Evolutionary conservation across 1,140 invertebrate species (phyloP).

Genomic region (Bombyx mandarina): DNA sequence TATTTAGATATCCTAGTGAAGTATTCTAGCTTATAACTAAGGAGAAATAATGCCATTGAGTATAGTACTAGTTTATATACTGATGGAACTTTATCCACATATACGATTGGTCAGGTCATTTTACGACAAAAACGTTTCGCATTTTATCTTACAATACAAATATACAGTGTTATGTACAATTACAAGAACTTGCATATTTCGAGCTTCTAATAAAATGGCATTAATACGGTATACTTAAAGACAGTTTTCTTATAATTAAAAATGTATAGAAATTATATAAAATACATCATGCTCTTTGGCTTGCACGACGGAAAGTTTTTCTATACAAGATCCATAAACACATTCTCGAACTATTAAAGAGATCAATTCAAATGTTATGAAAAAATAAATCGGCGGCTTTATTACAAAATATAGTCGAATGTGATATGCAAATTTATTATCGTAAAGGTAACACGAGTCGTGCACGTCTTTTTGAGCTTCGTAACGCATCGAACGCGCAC

Average conservation of each 20-base stretch:
- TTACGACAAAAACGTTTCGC: slow-evolving; percentile 52
- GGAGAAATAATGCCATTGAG: slow-evolving; percentile 69
- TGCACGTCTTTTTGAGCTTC: slow-evolving; percentile 9
- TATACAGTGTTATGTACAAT: slow-evolving; percentile 66
- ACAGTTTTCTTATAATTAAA: slow-evolving; percentile 50
- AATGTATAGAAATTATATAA: slow-evolving; percentile 61
- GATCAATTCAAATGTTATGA: slow-evolving; percentile 54
- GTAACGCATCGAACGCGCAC: not conserved
- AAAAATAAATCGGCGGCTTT: slow-evolving; percentile 8
- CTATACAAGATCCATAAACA: slow-evolving; percentile 36
- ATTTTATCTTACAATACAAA: slow-evolving; percentile 57
- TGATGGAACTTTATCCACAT: slow-evolving; percentile 43
- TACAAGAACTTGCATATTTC: slow-evolving; percentile 50
- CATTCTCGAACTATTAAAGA: slow-evolving; percentile 52
- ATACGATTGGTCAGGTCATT: slow-evolving; percentile 64
- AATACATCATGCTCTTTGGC: slow-evolving; percentile 71
- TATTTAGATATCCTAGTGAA: slow-evolving; percentile 67
- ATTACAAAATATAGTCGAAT: slow-evolving; percentile 14
- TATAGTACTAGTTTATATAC: slow-evolving; percentile 31
- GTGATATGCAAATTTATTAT: slow-evolving; percentile 51
- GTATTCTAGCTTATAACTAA: slow-evolving; percentile 64
- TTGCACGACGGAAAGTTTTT: slow-evolving; percentile 62
- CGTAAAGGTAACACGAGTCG: not conserved
- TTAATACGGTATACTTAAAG: slow-evolving; percentile 64
- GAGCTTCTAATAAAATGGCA: slow-evolving; percentile 66